These are phyloP conservation scores for Ianthella basta DNA, from an alignment of 37 sponge, comb jelly and placozoan genomes.

Conservation along the genomic window DNA sequence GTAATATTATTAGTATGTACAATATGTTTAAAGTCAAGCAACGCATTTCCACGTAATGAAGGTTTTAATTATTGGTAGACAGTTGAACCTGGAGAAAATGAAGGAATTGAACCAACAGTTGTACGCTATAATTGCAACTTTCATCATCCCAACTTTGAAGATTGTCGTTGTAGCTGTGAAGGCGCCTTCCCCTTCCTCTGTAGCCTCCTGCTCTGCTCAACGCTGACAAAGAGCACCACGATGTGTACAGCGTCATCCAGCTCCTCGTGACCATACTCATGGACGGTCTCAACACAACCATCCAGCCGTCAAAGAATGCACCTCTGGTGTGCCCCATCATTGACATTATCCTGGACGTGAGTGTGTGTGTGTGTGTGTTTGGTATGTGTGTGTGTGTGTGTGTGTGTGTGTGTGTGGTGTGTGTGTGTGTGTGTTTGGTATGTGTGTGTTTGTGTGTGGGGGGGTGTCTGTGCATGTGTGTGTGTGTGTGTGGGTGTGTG, in stretches of 20 bases:
- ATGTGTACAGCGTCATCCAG: conserved; percentile 60
- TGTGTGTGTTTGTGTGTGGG: too few species aligned
- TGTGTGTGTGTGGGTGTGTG: too few species aligned
- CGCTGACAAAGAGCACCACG: conserved; percentile 42
- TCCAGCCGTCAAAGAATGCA: conserved; percentile 25
- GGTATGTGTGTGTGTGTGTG: conserved; percentile 25
- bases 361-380: background rate
- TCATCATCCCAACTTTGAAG: too few species aligned
- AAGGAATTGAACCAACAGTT: too few species aligned
- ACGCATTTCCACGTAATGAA: too few species aligned
- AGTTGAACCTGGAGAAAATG: too few species aligned
- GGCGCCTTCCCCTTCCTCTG: background rate
- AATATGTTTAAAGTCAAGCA: too few species aligned
- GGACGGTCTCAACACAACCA: conserved; percentile 52
- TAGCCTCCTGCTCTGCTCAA: conserved; percentile 38
- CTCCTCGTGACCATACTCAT: conserved; percentile 67
- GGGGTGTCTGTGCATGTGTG: too few species aligned
- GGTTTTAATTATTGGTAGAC: too few species aligned
- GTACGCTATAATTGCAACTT: too few species aligned
- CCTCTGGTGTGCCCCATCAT: conserved; percentile 57
- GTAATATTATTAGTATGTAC: too few species aligned
- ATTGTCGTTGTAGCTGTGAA: background rate
- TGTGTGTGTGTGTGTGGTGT: conserved; percentile 34
- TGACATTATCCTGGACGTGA: conserved; percentile 58
- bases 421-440: too few species aligned